Base-by-base conservation (phyloP, 2,113 vertebrate species). In the Sapajus apella region DNA sequence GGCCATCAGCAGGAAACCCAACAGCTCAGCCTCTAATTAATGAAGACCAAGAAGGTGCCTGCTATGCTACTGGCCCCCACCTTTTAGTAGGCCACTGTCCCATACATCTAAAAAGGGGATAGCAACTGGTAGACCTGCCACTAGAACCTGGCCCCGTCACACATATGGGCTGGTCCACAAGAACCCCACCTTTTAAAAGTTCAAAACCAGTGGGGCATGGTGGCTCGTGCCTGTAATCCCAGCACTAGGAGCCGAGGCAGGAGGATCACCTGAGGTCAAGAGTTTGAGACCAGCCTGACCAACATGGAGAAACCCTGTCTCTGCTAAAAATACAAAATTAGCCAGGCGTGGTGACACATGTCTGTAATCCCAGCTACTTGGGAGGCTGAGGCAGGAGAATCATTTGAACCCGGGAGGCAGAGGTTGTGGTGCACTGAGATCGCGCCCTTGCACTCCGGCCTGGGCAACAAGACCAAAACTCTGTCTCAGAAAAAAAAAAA, bases 31-130 rank as follows among this genome's bases (percentile, higher is more conserved):
- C 8, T 32, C 47, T 55, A 64, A 68, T 32, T 37, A 76, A 6
- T 1, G 16, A 72, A 5, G n/a, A 58, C 61, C 45, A 9, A 84
- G 58, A 45, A 1, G 12, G 84, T 21, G n/a, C 37, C 47, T 3
- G 23, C n/a, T 14, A 8, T 0, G 5, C 10, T 16, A 20, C 18
- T 5, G 2, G 35, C 40, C 8, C 10, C 55, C 6, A 23, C 5
- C n/a, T 64, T n/a, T 16, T 1, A 6, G 50, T 7, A 8, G 37
- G 37, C 9, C 1, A 6, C 52, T 43, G 43, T 43, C 76, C n/a
- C 9, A 4, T 6, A 6, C 55, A 12, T 10, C 58, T 30, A 0
- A 12, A 68, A 64, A 61, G 37, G 1, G 4, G 11, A 40, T 8
- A 80, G 76, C 30, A 52, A 45, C 37, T 11, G 6, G n/a, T 6